Percentiles rank a stretch among this genome's conserved stretches.
Evolutionary conservation across 2,113 vertebrate genomes (phyloP).

Genomic region (Oreochromis niloticus): DNA sequence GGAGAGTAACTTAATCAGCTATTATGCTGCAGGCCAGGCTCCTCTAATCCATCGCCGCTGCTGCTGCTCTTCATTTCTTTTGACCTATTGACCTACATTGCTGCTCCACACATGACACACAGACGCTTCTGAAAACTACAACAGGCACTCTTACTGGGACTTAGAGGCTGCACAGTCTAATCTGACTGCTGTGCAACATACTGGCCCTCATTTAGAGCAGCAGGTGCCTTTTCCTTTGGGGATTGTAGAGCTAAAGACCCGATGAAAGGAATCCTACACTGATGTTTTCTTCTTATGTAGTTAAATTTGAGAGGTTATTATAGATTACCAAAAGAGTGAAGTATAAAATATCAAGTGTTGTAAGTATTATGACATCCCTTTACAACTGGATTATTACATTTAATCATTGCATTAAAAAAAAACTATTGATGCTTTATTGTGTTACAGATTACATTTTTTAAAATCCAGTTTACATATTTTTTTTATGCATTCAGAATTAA

Average conservation of each 20-base stretch:
- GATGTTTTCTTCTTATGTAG: background rate
- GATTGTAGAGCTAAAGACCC: background rate
- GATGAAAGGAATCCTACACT: background rate
- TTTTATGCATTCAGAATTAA: background rate
- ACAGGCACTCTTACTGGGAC: background rate
- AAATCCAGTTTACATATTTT: background rate
- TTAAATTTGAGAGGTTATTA: background rate
- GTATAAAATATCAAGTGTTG: background rate
- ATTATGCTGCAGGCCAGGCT: background rate
- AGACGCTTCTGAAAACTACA: background rate
- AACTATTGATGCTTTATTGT: background rate
- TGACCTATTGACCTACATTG: slow-evolving; percentile 42
- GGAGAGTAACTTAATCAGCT: background rate
- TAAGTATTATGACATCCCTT: background rate
- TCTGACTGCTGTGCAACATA: background rate
- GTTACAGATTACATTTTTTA: background rate
- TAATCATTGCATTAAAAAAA: background rate
- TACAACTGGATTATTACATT: background rate
- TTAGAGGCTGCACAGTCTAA: background rate
- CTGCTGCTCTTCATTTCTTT: background rate
- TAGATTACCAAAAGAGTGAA: background rate
- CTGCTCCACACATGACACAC: background rate
- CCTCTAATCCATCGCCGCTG: background rate
- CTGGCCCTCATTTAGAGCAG: background rate
- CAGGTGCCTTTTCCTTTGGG: background rate